phyloP scores from a whole-genome alignment of 2,113 vertebrate species.

The Corydoras maculifer region DNA sequence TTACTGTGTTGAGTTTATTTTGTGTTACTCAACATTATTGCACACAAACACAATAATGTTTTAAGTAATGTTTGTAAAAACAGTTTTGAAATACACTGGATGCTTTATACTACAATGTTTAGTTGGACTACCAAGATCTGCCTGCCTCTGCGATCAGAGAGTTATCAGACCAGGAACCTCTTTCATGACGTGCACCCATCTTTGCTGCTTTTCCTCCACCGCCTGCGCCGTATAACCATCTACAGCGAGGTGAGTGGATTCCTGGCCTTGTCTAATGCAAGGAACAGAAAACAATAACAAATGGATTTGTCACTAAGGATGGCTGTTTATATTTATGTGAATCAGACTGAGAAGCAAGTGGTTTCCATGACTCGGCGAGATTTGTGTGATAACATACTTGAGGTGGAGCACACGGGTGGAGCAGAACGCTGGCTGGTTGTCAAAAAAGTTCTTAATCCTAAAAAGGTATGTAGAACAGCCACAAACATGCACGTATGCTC shows the following conservation, averaged over 20 bases:
- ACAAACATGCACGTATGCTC: background rate
- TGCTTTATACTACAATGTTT: background rate
- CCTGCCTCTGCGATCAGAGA: conserved; percentile 66
- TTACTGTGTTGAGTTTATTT: too few relatives aligned
- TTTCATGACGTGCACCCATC: conserved; percentile 73
- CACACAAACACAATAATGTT: too few relatives aligned
- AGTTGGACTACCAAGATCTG: conserved; percentile 72
- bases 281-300: too few relatives aligned
- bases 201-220: conserved; percentile 70
- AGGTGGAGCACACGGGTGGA: conserved; percentile 64
- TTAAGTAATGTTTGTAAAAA: too few relatives aligned
- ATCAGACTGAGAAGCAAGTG: conserved; percentile 55
- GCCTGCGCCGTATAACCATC: conserved; percentile 67
- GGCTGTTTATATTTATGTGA: background rate
- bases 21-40: too few relatives aligned
- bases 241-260: conserved; percentile 57
- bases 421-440: conserved; percentile 69
- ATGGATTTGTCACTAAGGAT: too few relatives aligned
- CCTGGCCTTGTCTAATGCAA: too few relatives aligned
- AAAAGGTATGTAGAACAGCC: conserved; percentile 48
- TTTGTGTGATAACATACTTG: conserved; percentile 61
- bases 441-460: conserved; percentile 59
- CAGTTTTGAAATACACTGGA: background rate
- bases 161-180: conserved; percentile 67
- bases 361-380: conserved; percentile 66